A percentile compares a stretch with the other conserved stretches of the same genome.
These are phyloP conservation scores for Poecilia wingei DNA, from an alignment of 2,797 vertebrate genomes.

Conservation along the genomic window DNA sequence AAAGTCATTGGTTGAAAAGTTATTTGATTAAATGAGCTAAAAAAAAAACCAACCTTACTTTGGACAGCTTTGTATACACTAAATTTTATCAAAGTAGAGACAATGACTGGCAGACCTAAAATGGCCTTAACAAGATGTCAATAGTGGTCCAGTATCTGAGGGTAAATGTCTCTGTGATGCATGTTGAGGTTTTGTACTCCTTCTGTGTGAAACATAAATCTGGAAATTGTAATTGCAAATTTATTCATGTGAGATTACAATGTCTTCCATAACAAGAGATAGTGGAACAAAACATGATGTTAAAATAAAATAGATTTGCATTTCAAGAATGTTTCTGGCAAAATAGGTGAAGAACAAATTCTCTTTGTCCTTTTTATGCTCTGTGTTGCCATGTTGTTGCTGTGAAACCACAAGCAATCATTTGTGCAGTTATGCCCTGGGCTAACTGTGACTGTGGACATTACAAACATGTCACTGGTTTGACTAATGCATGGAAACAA, in stretches of 20 bases:
- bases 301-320: constrained; percentile 11
- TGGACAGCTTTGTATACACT: neutral
- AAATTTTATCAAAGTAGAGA: neutral
- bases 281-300: neutral
- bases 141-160: neutral
- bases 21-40: neutral
- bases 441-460: constrained; percentile 14
- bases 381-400: constrained; percentile 8
- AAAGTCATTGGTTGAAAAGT: neutral
- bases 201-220: neutral
- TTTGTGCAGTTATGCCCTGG: constrained; percentile 22
- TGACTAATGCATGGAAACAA: constrained; percentile 39
- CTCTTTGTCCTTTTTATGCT: neutral
- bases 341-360: constrained; percentile 5
- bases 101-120: neutral
- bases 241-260: neutral
- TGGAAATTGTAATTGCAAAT: neutral
- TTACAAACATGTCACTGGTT: constrained; percentile 32
- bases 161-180: neutral
- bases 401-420: neutral
- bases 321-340: neutral
- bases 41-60: neutral
- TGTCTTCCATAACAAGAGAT: neutral
- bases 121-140: neutral
- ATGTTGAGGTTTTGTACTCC: neutral